Evolutionary conservation across 2,888 invertebrate species (phyloP).

Genomic region (Diabrotica balteata): DNA sequence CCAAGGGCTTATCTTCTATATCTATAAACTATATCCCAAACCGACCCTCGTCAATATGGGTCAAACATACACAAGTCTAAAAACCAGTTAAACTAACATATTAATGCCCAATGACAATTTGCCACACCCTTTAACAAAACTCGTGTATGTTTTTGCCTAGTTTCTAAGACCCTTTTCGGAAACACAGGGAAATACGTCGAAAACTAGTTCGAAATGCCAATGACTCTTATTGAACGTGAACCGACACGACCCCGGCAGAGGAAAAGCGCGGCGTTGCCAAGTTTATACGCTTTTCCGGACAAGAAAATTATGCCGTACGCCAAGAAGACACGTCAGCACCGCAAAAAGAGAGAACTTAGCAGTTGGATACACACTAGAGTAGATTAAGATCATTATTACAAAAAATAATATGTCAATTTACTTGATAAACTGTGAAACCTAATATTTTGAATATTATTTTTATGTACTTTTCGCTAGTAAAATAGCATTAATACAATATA

Average conservation of each 20-base stretch:
- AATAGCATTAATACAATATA: no score
- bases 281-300: neutral
- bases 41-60: slow-evolving; percentile 1
- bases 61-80: neutral
- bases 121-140: slow-evolving; percentile 29
- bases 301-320: neutral
- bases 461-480: no score
- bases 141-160: slow-evolving; percentile 23
- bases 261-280: slow-evolving; percentile 28
- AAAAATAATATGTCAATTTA: no score
- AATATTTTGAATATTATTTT: no score
- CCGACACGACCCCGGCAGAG: slow-evolving; percentile 54
- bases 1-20: neutral
- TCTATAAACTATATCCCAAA: neutral
- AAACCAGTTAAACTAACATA: slow-evolving; percentile 12
- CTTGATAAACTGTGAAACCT: no score
- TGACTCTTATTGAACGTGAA: slow-evolving; percentile 66
- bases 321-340: slow-evolving; percentile 16
- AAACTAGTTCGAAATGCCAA: slow-evolving; percentile 53
- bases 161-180: slow-evolving; percentile 19
- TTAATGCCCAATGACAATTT: slow-evolving; percentile 4
- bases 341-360: neutral
- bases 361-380: no score
- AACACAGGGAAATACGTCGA: slow-evolving; percentile 24
- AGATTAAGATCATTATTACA: no score